phyloP scores from a whole-genome alignment of 1,140 invertebrate species.

The Papilio polytes region DNA sequence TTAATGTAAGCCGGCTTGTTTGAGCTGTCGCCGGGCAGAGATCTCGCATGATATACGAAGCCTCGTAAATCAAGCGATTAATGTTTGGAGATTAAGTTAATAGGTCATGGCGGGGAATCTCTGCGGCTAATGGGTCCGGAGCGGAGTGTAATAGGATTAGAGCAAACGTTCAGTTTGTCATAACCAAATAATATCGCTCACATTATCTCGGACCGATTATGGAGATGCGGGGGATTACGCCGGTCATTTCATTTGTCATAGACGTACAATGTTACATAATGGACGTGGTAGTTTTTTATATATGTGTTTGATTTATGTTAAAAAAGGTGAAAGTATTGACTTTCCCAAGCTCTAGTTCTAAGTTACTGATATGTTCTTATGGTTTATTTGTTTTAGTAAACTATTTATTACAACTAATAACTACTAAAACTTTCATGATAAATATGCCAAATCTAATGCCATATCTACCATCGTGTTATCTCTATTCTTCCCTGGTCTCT shows the following conservation, averaged over 20 bases:
- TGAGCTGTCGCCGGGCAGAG: slow-evolving; percentile 13
- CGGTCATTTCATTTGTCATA: slow-evolving; percentile 3
- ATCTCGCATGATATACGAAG: not conserved
- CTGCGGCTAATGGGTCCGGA: slow-evolving; percentile 14
- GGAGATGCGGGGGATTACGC: slow-evolving; percentile 29
- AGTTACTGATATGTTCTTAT: too few relatives aligned
- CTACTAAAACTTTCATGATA: too few relatives aligned
- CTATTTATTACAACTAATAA: too few relatives aligned
- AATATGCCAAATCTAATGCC: too few relatives aligned
- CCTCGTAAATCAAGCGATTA: slow-evolving; percentile 30
- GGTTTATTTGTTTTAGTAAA: too few relatives aligned
- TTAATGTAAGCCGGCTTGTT: not conserved
- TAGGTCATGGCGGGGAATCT: slow-evolving; percentile 15
- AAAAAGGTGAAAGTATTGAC: not conserved
- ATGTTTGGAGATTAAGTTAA: slow-evolving; percentile 32
- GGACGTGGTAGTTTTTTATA: slow-evolving; percentile 7
- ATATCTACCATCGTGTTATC: too few relatives aligned
- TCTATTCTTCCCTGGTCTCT: too few relatives aligned
- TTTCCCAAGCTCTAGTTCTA: not conserved
- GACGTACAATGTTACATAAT: not conserved
- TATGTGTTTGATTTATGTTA: not conserved
- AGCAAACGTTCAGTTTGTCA: slow-evolving; percentile 24
- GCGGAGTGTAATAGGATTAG: slow-evolving; percentile 23
- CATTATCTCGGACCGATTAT: slow-evolving; percentile 39
- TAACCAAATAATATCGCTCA: slow-evolving; percentile 38